phyloP scores from a whole-genome alignment of 2,797 vertebrate species.

The Brachyalestes nurse region DNA sequence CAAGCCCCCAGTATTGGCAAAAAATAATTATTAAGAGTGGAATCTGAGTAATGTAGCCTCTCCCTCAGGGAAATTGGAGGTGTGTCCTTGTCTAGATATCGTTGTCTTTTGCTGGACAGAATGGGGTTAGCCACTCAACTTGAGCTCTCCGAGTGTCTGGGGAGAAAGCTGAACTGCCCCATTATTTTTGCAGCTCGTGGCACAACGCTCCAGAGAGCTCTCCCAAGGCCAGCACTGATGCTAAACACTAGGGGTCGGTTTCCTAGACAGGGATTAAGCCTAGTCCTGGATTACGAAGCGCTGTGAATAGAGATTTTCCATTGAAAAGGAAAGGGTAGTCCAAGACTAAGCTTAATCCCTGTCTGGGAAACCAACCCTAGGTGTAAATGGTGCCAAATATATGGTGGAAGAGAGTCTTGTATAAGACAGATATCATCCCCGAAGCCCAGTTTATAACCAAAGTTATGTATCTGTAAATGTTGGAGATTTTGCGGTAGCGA shows the following conservation, averaged over 20 bases:
- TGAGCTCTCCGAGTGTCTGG: conserved; percentile 15
- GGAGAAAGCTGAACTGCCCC: conserved; percentile 35
- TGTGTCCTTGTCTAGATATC: conserved; percentile 8
- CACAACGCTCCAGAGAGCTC: conserved; percentile 1
- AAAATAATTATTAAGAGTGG: neutral
- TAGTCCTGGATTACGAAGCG: no score
- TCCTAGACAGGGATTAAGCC: no score
- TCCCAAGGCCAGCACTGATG: conserved; percentile 19
- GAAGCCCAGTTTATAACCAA: neutral
- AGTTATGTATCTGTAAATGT: neutral
- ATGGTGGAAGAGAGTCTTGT: neutral
- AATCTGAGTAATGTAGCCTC: conserved; percentile 8
- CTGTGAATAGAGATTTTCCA: no score
- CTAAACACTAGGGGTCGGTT: conserved; percentile 34
- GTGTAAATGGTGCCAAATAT: conserved; percentile 6
- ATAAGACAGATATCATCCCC: conserved; percentile 18
- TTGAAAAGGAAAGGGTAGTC: no score
- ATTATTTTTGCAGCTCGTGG: conserved; percentile 38
- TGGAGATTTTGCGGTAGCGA: neutral
- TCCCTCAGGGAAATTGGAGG: neutral
- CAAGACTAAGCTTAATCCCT: no score
- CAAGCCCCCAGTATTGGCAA: neutral
- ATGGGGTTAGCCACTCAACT: conserved; percentile 8
- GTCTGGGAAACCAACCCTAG: no score
- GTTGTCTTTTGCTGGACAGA: conserved; percentile 25